Percentiles rank a stretch among this genome's conserved stretches.
Conservation (phyloP, 1,140 invertebrate genomes). For the Palaemon carinicauda region DNA sequence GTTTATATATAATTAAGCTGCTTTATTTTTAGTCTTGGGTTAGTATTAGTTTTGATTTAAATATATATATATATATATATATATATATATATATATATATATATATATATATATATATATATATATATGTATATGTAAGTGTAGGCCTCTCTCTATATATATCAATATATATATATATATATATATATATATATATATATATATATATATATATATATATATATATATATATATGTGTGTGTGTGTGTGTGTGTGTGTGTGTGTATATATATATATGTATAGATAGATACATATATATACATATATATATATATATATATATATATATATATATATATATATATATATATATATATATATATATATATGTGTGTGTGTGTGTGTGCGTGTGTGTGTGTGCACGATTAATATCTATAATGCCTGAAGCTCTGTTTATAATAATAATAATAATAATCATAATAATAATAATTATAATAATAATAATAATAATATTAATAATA, state of each 20-base stretch:
- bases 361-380: background rate
- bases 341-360: constrained; percentile 40
- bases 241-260: constrained; percentile 14
- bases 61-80: background rate
- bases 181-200: constrained; percentile 37
- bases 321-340: constrained; percentile 39
- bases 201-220: constrained; percentile 45
- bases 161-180: constrained; percentile 18
- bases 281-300: no score
- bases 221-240: constrained; percentile 35
- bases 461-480: no score
- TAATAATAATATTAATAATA: no score
- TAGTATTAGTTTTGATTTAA: no score
- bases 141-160: constrained; percentile 3
- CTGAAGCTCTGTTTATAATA: no score
- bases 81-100: constrained; percentile 7
- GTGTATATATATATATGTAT: constrained; percentile 28
- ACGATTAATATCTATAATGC: no score
- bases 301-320: background rate
- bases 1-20: no score
- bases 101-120: background rate
- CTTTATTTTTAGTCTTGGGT: no score
- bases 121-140: background rate
- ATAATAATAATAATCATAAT: no score
- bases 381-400: no score